A percentile compares a stretch with the other conserved stretches of the same genome.
These are phyloP conservation scores for Formicarius rufipectus DNA, from an alignment of 2,113 vertebrate species.

Conservation along the genomic window DNA sequence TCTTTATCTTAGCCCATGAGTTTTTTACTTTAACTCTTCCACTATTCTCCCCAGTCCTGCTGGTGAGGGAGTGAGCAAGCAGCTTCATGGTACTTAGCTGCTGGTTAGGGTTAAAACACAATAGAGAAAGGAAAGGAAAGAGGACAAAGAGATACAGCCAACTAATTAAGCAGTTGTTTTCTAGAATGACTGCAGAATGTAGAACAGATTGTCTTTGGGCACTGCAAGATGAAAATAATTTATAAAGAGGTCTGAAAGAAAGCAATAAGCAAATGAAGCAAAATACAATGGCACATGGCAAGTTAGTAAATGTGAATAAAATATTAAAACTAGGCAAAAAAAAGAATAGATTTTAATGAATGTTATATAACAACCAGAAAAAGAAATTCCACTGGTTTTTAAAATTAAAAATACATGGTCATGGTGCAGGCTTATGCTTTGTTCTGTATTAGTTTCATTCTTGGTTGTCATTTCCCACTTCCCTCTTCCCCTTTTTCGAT, in stretches of 20 bases:
- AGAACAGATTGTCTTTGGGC: neutral
- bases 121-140: neutral
- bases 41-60: neutral
- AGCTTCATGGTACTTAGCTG: neutral
- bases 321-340: neutral
- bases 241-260: neutral
- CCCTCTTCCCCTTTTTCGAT: neutral
- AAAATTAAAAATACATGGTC: neutral
- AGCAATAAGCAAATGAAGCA: neutral
- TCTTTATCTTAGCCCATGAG: neutral
- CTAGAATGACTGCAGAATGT: neutral
- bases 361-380: neutral
- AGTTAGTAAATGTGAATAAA: neutral
- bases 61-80: neutral
- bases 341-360: neutral
- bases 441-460: neutral
- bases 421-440: neutral
- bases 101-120: neutral
- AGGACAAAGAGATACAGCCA: neutral
- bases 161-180: constrained; percentile 24
- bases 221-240: neutral
- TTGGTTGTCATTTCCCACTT: neutral
- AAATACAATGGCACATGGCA: neutral
- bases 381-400: neutral
- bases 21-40: neutral